Base-by-base conservation (phyloP, 2,113 vertebrate genomes). In the Hippoglossus stenolepis region DNA sequence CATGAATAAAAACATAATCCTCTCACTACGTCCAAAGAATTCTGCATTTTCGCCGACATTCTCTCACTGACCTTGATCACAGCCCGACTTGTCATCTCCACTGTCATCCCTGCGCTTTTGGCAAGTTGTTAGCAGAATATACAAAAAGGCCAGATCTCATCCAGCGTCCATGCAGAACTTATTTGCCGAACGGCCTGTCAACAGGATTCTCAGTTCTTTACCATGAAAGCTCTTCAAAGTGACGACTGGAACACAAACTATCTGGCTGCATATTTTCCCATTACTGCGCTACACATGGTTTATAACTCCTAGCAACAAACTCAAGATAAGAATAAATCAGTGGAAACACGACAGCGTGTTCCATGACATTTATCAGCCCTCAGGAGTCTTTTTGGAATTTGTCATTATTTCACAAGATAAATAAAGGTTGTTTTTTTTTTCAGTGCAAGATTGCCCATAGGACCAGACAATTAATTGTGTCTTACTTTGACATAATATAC, bases 51-150 rank as follows among this genome's bases (percentile, higher is more conserved):
- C 69, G 18, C 51, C 53, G 72, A 73, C 74, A 72, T 83, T 84
- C 86, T 70, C 78, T 60, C 71, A 5, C 45, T 66, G 86, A 87
- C 81, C 77, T 89, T 90, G 85, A 90, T 92, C 87, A 80, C 79
- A 86, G 75, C 23, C 54, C 28, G 59, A 65, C 77, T 60, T 86
- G 83, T 89, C 85, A 82, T 87, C 77, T 75, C 72, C 23, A 40
- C 83, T 76, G 74, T 85, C 87, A 76, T 82, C 71, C 84, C 64
- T 54, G 68, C 82, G 72, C 77, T 77, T 23, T 79, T 81, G 68
- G 68, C 74, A 71, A 75, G 74, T 76, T 77, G 68, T 80, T 73
- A 75, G 65, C 18, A 76, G 85, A 85, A 88, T 83, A 82, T 73
- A 59, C 78, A 86, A 90, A 82, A 21, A 62, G 70, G 21, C 35